These are phyloP conservation scores for Nineta flava DNA, from an alignment of 2,888 invertebrate genomes.

Conservation along the genomic window DNA sequence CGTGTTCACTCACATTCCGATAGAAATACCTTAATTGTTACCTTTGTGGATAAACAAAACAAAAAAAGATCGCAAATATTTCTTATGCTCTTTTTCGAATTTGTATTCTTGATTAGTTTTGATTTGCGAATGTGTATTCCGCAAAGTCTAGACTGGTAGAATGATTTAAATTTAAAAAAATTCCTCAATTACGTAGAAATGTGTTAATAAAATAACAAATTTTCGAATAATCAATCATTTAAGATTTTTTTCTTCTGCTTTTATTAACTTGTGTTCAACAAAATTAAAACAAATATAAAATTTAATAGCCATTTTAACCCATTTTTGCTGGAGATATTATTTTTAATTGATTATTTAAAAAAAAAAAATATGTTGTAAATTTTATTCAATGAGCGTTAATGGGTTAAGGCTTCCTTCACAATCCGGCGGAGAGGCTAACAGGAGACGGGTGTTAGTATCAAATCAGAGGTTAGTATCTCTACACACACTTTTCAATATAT, in stretches of 20 bases:
- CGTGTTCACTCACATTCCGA: too few species aligned
- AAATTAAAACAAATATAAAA: neutral
- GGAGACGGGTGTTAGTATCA: neutral
- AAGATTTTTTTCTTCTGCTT: neutral
- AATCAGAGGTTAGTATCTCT: neutral
- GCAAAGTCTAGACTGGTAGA: too few species aligned
- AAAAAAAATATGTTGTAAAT: neutral
- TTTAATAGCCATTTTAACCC: neutral
- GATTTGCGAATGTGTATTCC: too few species aligned
- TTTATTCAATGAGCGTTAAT: neutral
- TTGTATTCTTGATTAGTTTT: too few species aligned
- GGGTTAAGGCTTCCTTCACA: slow-evolving; percentile 1
- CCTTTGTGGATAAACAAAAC: too few species aligned
- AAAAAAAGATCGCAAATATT: too few species aligned
- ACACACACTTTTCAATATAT: neutral
- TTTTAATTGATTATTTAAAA: neutral
- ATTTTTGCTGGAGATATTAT: slow-evolving; percentile 2
- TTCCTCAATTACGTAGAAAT: neutral
- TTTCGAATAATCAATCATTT: neutral
- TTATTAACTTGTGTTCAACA: neutral
- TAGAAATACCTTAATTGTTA: too few species aligned
- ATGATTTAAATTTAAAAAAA: too few species aligned
- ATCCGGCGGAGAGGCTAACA: neutral
- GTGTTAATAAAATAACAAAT: neutral
- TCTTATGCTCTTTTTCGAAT: too few species aligned